Evolutionary conservation across 2,888 invertebrate genomes (phyloP), one percentile per base, ranked within the genome.

Genomic region (Drosophila mettleri): DNA sequence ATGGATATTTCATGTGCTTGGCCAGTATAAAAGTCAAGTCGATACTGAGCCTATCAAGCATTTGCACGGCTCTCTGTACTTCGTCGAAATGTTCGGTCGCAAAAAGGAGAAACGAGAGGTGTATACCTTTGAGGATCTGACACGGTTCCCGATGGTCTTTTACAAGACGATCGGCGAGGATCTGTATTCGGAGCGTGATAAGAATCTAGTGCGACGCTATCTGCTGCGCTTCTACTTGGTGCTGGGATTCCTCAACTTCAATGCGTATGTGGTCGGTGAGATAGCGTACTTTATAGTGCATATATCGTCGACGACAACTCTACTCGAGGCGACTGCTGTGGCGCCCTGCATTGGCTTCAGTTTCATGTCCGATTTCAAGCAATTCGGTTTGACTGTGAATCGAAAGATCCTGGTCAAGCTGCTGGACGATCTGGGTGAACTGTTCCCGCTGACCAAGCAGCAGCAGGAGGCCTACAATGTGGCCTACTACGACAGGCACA

Each of bases 111-210:
- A 69, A 20, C 46, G 36, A 0, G 72, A 74, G 27, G 10, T 73
- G 14, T 73, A 69, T 12, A 80, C 69, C 5, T 89, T 86, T 46
- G 75, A 75, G 58, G 80, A 89, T 10, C 72, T 90, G 3, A 80
- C 88, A 7, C 73, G 74, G 1, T 79, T 89, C 20, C 86, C 89
- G 0, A 55, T 88, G 57, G 29, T 69, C 10, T 90, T 90, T 43
- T 90, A 88, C 46, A 86, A 84, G 71, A 87, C 87, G 10, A 89
- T 90, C 33, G 90, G 90, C 6, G 89, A 89, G 63, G 87, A 89
- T 62, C 61, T 90, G 4, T 84, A 86, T n/a, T 80, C 83, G 45
- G 71, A 80, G 0, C 57, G 86, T 6, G 84, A 86, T 6, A 57
- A 64, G 14, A 78, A 82, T 45, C 53, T 63, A 0, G 0, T 74